Conservation (phyloP, 2,113 vertebrate species). For the Coturnix japonica region DNA sequence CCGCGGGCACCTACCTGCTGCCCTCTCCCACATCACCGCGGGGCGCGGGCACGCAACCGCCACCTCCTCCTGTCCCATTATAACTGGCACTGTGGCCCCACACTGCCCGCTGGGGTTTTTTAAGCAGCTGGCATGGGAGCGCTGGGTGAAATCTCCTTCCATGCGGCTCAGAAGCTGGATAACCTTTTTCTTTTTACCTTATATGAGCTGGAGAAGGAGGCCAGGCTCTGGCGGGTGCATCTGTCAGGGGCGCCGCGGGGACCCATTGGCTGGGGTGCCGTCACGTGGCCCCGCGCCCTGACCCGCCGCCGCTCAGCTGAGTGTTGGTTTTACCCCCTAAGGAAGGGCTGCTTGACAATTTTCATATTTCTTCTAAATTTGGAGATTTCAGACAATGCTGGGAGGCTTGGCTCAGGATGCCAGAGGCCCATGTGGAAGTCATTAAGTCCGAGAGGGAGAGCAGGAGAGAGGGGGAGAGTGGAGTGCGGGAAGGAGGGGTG, state of each 20-base stretch:
- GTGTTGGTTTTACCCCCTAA: conserved; percentile 87
- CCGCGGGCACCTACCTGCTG: not conserved
- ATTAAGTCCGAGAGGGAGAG: conserved; percentile 81
- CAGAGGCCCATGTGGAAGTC: conserved; percentile 89
- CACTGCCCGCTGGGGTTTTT: conserved; percentile 44
- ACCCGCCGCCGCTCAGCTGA: conserved; percentile 79
- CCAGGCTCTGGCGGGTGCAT: conserved; percentile 73
- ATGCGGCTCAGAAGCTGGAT: conserved; percentile 74
- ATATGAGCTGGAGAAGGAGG: conserved; percentile 89
- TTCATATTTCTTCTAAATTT: conserved; percentile 99
- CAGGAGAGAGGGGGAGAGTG: conserved; percentile 64
- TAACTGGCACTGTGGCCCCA: conserved; percentile 19
- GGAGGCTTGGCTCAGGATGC: conserved; percentile 83
- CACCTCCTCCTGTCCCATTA: conserved; percentile 43
- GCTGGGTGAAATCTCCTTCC: conserved; percentile 62
- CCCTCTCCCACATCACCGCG: not conserved
- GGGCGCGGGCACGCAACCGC: not conserved
- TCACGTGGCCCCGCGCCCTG: conserved; percentile 78
- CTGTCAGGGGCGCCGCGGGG: conserved; percentile 74
- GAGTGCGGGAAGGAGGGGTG: conserved; percentile 58
- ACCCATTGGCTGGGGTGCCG: conserved; percentile 81
- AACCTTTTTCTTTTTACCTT: conserved; percentile 88
- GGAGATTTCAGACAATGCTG: conserved; percentile 92
- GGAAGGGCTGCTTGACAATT: conserved; percentile 89
- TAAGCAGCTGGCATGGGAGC: conserved; percentile 66